Percentiles rank a stretch among this genome's conserved stretches.
These are phyloP conservation scores for Odontomachus brunneus DNA, from an alignment of 1,140 invertebrate genomes.

Conservation along the genomic window DNA sequence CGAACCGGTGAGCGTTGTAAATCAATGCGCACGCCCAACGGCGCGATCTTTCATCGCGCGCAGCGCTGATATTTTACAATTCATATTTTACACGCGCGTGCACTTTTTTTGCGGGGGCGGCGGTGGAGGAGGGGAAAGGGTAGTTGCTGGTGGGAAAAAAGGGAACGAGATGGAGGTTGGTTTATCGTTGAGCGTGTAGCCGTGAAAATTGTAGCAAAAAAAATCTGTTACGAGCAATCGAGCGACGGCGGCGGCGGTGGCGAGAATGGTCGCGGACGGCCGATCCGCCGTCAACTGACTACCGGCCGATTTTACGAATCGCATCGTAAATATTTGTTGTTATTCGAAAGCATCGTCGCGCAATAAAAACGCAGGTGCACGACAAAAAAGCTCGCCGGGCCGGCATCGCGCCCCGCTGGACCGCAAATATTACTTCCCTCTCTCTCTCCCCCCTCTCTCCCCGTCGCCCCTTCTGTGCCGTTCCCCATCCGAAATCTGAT, in stretches of 20 bases:
- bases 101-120: background rate
- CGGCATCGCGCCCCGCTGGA: background rate
- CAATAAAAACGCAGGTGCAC: constrained; percentile 38
- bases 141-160: too few relatives aligned
- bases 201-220: constrained; percentile 34
- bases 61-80: constrained; percentile 40
- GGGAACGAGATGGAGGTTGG: background rate
- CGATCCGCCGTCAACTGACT: constrained; percentile 16
- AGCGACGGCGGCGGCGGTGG: background rate
- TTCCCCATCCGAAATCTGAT: constrained; percentile 49
- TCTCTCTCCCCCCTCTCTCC: too few relatives aligned
- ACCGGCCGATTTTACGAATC: constrained; percentile 48
- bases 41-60: constrained; percentile 20
- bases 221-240: constrained; percentile 40
- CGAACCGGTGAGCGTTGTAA: constrained; percentile 33
- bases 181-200: constrained; percentile 21
- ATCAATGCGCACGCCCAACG: constrained; percentile 17
- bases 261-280: background rate
- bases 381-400: background rate
- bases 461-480: too few relatives aligned
- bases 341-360: constrained; percentile 36
- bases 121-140: background rate
- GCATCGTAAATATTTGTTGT: constrained; percentile 55
- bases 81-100: constrained; percentile 40
- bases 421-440: background rate